phyloP scores from a whole-genome alignment of 2,113 vertebrate genomes.

The Equus przewalskii region DNA sequence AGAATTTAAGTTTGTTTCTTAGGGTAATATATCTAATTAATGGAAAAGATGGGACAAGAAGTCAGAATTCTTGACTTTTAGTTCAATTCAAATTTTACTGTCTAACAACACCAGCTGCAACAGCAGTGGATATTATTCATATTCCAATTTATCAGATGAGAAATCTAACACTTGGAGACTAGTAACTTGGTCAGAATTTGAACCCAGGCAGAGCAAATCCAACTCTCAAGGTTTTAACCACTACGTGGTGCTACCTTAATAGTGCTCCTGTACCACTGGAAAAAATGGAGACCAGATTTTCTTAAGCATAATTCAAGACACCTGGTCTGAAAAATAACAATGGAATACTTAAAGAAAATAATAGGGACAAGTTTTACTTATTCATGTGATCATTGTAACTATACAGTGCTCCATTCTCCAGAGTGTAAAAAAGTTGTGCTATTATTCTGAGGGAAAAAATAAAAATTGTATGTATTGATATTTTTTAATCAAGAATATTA shows the following conservation, averaged over 20 bases:
- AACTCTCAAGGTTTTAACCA: not conserved
- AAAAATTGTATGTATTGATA: not conserved
- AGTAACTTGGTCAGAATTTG: not conserved
- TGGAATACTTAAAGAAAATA: not conserved
- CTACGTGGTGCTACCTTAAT: not conserved
- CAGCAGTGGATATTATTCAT: not conserved
- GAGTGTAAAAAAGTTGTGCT: not conserved
- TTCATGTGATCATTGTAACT: not conserved
- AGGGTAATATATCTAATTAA: not conserved
- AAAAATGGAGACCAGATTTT: not conserved
- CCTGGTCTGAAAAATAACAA: not conserved
- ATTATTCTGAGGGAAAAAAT: not conserved
- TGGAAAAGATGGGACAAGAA: not conserved
- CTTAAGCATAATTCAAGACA: not conserved
- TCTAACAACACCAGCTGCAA: not conserved
- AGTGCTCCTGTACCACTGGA: not conserved
- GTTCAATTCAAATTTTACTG: not conserved
- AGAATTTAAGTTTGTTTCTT: not conserved
- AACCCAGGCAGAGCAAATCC: not conserved
- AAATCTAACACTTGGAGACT: not conserved
- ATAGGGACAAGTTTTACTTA: not conserved
- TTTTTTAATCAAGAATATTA: not conserved
- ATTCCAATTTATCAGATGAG: not conserved
- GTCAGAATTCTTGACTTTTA: not conserved
- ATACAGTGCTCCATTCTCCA: not conserved